These are phyloP conservation scores for Leptinotarsa haldemani DNA, from an alignment of 2,888 invertebrate genomes.

Conservation along the genomic window DNA sequence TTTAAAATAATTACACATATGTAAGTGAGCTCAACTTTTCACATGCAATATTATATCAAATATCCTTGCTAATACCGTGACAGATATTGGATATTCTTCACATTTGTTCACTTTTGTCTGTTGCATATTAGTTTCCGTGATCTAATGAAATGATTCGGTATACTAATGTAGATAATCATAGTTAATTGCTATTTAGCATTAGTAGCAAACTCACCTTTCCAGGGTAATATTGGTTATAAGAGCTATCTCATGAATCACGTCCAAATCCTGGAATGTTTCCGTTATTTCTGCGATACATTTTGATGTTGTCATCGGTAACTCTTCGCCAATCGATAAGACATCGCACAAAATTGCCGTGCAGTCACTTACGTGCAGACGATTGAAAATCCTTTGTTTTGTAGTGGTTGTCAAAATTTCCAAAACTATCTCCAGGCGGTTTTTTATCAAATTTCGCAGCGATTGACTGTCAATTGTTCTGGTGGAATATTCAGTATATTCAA, in stretches of 20 bases:
- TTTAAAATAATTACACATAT: too few species aligned
- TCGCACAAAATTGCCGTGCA: conserved; percentile 37
- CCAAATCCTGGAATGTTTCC: conserved; percentile 36
- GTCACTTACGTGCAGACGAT: conserved; percentile 28
- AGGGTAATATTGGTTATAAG: conserved; percentile 34
- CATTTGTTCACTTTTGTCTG: too few species aligned
- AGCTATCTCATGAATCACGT: conserved; percentile 36
- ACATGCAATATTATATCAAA: too few species aligned
- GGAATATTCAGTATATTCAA: neutral
- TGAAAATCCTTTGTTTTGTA: conserved; percentile 39
- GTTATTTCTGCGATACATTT: conserved; percentile 36
- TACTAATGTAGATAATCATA: too few species aligned
- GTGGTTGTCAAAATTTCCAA: conserved; percentile 36
- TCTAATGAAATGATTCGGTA: too few species aligned
- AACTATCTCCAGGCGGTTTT: conserved; percentile 30
- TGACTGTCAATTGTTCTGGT: conserved; percentile 26
- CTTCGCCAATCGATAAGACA: conserved; percentile 32
- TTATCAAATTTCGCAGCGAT: conserved; percentile 15
- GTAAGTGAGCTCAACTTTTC: too few species aligned
- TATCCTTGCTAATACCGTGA: too few species aligned
- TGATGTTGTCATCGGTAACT: conserved; percentile 28
- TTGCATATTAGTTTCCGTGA: too few species aligned
- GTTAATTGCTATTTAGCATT: too few species aligned
- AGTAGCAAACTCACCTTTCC: conserved; percentile 36
- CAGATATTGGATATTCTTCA: too few species aligned